Evolutionary conservation across 1,140 invertebrate genomes (phyloP).

Genomic region (Pseudomyrmex concolor): DNA sequence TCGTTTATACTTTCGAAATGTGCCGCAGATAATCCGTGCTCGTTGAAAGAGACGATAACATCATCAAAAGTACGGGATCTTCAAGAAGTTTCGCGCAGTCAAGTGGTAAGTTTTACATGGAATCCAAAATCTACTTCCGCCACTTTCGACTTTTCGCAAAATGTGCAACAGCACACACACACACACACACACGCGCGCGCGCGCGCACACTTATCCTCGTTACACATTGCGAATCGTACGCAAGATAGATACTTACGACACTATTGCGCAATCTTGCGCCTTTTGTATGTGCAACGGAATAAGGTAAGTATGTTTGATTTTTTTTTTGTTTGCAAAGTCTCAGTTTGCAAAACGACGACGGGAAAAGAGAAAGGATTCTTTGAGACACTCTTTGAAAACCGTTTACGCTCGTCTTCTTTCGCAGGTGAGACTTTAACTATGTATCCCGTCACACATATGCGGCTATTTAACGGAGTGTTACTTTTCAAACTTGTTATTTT

Average conservation of each 20-base stretch:
- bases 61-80: constrained; percentile 28
- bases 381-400: background rate
- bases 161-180: constrained; percentile 24
- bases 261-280: constrained; percentile 34
- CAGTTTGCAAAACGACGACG: constrained; percentile 27
- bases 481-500: background rate
- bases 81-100: constrained; percentile 23
- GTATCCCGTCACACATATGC: background rate
- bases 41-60: constrained; percentile 19
- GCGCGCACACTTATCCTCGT: constrained; percentile 21
- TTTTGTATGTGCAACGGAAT: constrained; percentile 36
- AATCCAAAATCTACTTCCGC: constrained; percentile 41
- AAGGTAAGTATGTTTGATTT: constrained; percentile 30
- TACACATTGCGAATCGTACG: constrained; percentile 9
- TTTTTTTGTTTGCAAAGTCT: no score
- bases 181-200: background rate
- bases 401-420: background rate
- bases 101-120: constrained; percentile 34
- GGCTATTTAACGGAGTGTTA: background rate
- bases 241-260: constrained; percentile 32
- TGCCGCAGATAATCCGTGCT: constrained; percentile 12
- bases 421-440: background rate
- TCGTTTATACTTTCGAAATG: constrained; percentile 13
- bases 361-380: background rate
- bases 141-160: constrained; percentile 52